Percentiles rank a stretch among this genome's conserved stretches.
These are phyloP conservation scores for Dasysyrphus albostriatus DNA, from an alignment of 2,888 invertebrate species.

Conservation along the genomic window DNA sequence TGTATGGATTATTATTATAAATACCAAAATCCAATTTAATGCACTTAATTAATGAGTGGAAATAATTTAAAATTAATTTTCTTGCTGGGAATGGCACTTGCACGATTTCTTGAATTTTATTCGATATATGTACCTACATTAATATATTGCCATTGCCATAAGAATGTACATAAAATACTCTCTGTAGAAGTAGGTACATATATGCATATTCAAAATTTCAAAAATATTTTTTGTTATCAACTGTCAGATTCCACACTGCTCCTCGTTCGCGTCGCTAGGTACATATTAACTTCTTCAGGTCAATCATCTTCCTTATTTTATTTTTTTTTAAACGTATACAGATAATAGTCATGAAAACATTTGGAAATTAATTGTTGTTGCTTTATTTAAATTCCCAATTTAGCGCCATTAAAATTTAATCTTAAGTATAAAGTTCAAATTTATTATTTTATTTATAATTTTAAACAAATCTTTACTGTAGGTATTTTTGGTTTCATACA, in stretches of 20 bases:
- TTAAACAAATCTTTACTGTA: background rate
- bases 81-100: background rate
- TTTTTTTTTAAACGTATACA: no score
- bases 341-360: slow-evolving; percentile 2
- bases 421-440: background rate
- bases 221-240: slow-evolving; percentile 27
- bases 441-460: background rate
- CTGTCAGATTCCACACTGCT: background rate
- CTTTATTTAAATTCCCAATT: slow-evolving; percentile 3
- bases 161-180: no score
- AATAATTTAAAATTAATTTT: slow-evolving; percentile 8
- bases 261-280: no score
- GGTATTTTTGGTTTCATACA: slow-evolving; percentile 5
- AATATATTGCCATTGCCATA: background rate
- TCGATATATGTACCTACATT: background rate
- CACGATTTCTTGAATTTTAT: background rate
- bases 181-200: background rate
- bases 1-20: background rate
- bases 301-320: background rate
- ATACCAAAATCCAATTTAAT: background rate
- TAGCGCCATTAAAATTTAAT: slow-evolving; percentile 14
- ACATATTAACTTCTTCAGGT: background rate
- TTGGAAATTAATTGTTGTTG: background rate
- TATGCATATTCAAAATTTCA: background rate
- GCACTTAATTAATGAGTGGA: background rate